A percentile compares a stretch with the other conserved stretches of the same genome.
Conservation (phyloP, 2,888 invertebrate genomes). For the Perithous albicinctus region DNA sequence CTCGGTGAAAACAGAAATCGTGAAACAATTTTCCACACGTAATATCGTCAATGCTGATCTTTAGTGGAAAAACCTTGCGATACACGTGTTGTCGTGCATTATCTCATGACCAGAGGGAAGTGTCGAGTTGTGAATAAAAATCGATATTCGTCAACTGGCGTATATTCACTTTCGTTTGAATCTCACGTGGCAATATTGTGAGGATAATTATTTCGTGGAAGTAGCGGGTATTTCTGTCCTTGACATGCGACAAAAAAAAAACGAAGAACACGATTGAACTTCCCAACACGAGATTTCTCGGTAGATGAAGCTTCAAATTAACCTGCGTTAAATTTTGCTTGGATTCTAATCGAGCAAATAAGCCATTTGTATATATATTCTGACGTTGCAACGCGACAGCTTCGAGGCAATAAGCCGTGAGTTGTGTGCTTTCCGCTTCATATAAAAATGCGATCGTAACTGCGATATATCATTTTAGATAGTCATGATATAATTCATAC, state of each 20-base stretch:
- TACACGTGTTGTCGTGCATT: slow-evolving; percentile 23
- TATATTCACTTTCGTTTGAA: neutral
- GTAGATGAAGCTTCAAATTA: neutral
- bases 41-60: slow-evolving; percentile 38
- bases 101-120: neutral
- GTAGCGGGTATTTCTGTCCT: neutral
- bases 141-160: slow-evolving; percentile 28
- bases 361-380: neutral
- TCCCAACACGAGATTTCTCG: neutral
- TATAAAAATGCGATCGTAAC: slow-evolving; percentile 8
- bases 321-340: slow-evolving; percentile 21
- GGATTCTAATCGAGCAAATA: slow-evolving; percentile 25
- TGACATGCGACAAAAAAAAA: neutral
- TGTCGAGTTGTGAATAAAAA: slow-evolving; percentile 4
- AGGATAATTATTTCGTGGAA: neutral
- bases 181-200: neutral
- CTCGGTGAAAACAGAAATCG: slow-evolving; percentile 1
- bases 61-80: slow-evolving; percentile 44
- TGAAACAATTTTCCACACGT: slow-evolving; percentile 34
- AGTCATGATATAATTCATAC: slow-evolving; percentile 26
- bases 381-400: neutral
- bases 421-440: neutral
- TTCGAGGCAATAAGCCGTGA: slow-evolving; percentile 13
- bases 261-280: neutral
- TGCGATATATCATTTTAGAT: slow-evolving; percentile 12